Conservation (phyloP, 2,888 invertebrate genomes). For the Lochmaea crataegi region DNA sequence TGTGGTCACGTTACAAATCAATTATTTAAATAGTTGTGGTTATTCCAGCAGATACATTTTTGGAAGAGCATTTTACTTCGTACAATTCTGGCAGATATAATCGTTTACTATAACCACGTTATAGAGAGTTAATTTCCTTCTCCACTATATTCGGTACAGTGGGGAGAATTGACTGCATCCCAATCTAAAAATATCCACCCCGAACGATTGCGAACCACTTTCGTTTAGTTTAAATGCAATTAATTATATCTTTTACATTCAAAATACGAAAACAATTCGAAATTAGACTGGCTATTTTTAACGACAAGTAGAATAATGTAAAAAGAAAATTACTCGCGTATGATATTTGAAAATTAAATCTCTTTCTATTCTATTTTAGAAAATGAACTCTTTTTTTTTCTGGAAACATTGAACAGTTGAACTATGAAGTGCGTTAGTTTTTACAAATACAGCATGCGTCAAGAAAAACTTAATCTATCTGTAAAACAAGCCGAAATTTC, state of each 20-base stretch:
- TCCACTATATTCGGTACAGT: background rate
- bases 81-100: too few species aligned
- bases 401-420: background rate
- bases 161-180: constrained; percentile 17
- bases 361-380: background rate
- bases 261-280: constrained; percentile 34
- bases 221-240: constrained; percentile 29
- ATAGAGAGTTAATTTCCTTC: background rate
- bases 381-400: background rate
- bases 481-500: too few species aligned
- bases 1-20: too few species aligned
- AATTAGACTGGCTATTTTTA: constrained; percentile 31
- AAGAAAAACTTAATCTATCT: too few species aligned
- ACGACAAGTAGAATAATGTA: constrained; percentile 6
- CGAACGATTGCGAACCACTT: constrained; percentile 29
- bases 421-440: too few species aligned
- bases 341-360: background rate
- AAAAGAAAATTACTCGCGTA: constrained; percentile 7
- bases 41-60: too few species aligned
- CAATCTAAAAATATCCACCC: constrained; percentile 26
- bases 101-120: too few species aligned
- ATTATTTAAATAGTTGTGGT: too few species aligned
- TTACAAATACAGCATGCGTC: too few species aligned
- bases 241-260: constrained; percentile 36
- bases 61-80: too few species aligned